Conservation (phyloP, 1,140 invertebrate species). For the Philaenus spumarius region DNA sequence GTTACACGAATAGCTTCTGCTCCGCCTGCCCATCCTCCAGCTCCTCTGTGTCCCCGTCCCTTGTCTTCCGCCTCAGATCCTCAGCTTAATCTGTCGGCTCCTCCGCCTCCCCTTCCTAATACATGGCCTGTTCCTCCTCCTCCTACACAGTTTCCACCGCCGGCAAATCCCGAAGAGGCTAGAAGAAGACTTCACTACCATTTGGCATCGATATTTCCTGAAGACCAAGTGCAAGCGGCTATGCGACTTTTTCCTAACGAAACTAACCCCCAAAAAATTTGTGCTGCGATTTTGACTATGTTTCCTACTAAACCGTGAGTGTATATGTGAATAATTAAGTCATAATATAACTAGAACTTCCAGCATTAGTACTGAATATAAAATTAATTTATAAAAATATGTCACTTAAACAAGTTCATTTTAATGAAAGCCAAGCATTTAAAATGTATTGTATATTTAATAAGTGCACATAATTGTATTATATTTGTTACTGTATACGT, state of each 20-base stretch:
- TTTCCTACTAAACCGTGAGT: conserved; percentile 44
- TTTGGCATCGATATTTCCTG: conserved; percentile 78
- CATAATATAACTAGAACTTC: not conserved
- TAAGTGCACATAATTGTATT: too few relatives aligned
- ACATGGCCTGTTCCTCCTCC: conserved; percentile 55
- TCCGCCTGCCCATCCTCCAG: conserved; percentile 47
- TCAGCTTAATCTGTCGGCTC: conserved; percentile 23
- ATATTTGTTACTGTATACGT: too few relatives aligned
- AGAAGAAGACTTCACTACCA: conserved; percentile 74
- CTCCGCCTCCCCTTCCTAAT: conserved; percentile 18
- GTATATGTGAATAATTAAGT: not conserved
- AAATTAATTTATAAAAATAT: not conserved
- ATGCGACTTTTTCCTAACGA: conserved; percentile 82
- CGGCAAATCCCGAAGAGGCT: conserved; percentile 48
- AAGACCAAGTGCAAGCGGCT: conserved; percentile 75
- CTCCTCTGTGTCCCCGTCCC: conserved; percentile 34
- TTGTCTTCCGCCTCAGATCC: conserved; percentile 38
- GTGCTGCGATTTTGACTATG: conserved; percentile 73
- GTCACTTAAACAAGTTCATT: not conserved
- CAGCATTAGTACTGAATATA: not conserved
- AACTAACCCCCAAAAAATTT: conserved; percentile 80
- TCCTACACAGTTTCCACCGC: conserved; percentile 28
- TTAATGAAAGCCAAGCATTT: not conserved
- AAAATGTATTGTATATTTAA: not conserved
- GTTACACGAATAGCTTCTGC: conserved; percentile 65